Base-by-base conservation (phyloP, 2,888 invertebrate genomes). In the Dorcus hopei region DNA sequence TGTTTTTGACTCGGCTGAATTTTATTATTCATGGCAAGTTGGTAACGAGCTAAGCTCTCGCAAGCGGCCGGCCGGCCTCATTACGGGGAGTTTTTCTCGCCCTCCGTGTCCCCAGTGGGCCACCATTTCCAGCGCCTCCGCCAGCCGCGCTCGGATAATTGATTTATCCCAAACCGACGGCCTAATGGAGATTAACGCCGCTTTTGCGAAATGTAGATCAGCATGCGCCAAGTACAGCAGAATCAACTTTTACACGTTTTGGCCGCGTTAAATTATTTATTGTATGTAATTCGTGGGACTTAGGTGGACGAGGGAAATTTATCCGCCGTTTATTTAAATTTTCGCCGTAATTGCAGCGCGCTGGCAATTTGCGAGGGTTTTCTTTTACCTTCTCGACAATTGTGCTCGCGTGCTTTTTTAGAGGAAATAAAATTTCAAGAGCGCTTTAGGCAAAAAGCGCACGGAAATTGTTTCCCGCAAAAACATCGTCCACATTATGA, bases 121-220 rank as follows among this genome's bases (percentile, higher is more conserved):
- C 26, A 33, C 26, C 26, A 33, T 33, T 33, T 45, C 45, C 45
- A 19, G 45, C 45, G 45, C 45, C 23, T 45, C 45, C 2, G 45
- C 45, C 45, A 16, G 45, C 45, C 16, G 45, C 45, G n/a, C 45
- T 23, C 45, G 45, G 23, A 45, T 45, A 45, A 45, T 45, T 45
- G 45, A 45, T 45, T 45, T 45, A 45, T 45, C 45, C 45, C 16
- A 19, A 19, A 45, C 45, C 45, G 9, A 16, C 16, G 14, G 45
- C 45, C 45, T 45, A 45, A 45, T 45, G 45, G 45, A 45, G 45
- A 45, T 45, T 45, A 45, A 45, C 45, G 45, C 45, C 45, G 45
- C 45, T 45, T 16, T 42, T 19, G 45, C 23, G 45, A 19, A 45
- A 45, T 45, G 45, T 45, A 45, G 45, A 45, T 45, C 45, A 23